These are phyloP conservation scores for Drosophila kuntzei DNA, from an alignment of 2,888 invertebrate genomes.

Conservation along the genomic window DNA sequence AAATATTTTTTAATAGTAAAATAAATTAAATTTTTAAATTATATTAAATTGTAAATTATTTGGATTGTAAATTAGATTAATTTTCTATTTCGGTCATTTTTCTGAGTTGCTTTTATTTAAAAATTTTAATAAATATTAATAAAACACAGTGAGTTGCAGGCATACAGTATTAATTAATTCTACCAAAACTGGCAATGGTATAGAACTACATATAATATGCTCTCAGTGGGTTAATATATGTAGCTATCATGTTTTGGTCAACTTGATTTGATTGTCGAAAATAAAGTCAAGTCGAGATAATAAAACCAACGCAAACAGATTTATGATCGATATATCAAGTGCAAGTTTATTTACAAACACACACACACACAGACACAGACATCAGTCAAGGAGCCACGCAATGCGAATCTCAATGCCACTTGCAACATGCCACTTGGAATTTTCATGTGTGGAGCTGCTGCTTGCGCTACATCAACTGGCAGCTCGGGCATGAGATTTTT, in stretches of 20 bases:
- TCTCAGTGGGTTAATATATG: background rate
- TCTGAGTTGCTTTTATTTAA: no score
- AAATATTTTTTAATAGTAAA: no score
- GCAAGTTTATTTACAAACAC: conserved; percentile 17
- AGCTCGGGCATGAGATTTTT: conserved; percentile 61
- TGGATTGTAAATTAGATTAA: no score
- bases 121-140: background rate
- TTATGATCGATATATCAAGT: conserved; percentile 65
- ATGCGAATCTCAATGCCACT: conserved; percentile 26
- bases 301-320: conserved; percentile 40
- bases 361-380: background rate
- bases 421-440: conserved; percentile 23
- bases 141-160: background rate
- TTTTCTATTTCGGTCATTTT: background rate
- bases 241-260: background rate
- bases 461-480: conserved; percentile 63
- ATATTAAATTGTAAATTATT: no score
- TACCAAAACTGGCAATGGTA: background rate
- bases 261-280: background rate
- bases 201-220: background rate
- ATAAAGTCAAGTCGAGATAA: conserved; percentile 33
- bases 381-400: conserved; percentile 15
- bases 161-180: background rate
- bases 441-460: conserved; percentile 27
- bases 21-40: no score